Percentiles rank a stretch among this genome's conserved stretches.
Evolutionary conservation across 1,140 invertebrate species (phyloP).

Genomic region (Propsilocerus akamusi): DNA sequence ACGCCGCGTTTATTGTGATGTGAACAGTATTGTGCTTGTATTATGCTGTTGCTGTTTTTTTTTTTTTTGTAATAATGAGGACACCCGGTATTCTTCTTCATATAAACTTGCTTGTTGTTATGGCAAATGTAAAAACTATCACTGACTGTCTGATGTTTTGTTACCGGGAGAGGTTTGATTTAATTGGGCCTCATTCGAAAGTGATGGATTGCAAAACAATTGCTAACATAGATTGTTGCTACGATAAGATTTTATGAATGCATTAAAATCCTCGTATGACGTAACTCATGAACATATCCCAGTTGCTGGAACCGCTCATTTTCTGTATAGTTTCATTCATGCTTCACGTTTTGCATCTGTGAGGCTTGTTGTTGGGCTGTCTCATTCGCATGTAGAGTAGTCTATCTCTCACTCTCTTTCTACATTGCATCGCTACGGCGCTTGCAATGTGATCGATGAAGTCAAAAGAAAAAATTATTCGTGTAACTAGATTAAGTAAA

Average conservation of each 20-base stretch:
- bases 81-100: neutral
- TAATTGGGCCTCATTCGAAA: too few species aligned
- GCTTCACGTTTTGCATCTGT: neutral
- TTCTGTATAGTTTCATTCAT: neutral
- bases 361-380: neutral
- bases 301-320: too few species aligned
- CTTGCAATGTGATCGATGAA: slow-evolving; percentile 2
- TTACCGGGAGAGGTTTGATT: too few species aligned
- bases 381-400: neutral
- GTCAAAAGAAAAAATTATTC: neutral
- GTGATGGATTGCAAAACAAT: too few species aligned
- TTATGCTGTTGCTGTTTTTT: neutral
- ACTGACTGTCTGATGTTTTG: neutral
- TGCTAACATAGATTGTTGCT: too few species aligned
- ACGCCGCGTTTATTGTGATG: neutral
- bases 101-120: neutral
- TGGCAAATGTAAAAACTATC: neutral
- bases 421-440: neutral
- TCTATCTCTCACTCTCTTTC: neutral
- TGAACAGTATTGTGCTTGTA: slow-evolving; percentile 3
- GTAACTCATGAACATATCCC: too few species aligned
- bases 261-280: too few species aligned
- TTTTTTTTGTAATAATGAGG: slow-evolving; percentile 2
- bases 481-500: slow-evolving; percentile 3
- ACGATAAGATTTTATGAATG: too few species aligned